Evolutionary conservation across 2,888 invertebrate genomes (phyloP).

Genomic region (Octodonta nipae): DNA sequence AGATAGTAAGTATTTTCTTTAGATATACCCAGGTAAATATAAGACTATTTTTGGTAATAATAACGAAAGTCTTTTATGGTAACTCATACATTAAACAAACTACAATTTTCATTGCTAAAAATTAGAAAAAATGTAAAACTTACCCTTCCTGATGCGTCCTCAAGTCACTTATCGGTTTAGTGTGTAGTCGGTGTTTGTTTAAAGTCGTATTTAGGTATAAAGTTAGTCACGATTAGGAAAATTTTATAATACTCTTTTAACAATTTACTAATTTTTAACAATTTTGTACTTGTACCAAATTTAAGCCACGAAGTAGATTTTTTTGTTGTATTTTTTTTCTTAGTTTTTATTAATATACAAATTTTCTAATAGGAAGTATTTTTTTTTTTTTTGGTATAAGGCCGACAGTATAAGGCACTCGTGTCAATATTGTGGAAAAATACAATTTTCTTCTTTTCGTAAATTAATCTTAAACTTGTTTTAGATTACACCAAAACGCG

Average conservation of each 20-base stretch:
- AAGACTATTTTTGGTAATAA: no score
- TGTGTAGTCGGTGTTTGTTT: no score
- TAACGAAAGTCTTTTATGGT: no score
- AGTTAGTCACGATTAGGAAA: conserved; percentile 22
- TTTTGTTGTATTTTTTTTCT: conserved; percentile 22
- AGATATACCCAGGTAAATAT: no score
- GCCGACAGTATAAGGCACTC: conserved; percentile 38
- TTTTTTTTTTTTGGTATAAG: conserved; percentile 31
- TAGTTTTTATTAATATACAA: conserved; percentile 33
- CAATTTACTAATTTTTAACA: conserved; percentile 20
- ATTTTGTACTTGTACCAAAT: conserved; percentile 28
- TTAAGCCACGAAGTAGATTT: conserved; percentile 25
- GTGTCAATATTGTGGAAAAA: conserved; percentile 34
- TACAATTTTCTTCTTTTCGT: conserved; percentile 25
- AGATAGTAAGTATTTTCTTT: no score
- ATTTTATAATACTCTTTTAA: conserved; percentile 15
- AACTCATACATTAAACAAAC: no score
- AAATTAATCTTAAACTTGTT: conserved; percentile 19
- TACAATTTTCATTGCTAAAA: no score
- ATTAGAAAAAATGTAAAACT: no score
- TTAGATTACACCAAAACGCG: conserved; percentile 24
- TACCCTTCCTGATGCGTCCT: no score
- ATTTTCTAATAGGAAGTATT: conserved; percentile 30
- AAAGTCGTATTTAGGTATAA: no score
- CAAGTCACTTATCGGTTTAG: no score